Conservation (phyloP, 64 coral and sea anemone genomes). For the Montipora efflorescens region DNA sequence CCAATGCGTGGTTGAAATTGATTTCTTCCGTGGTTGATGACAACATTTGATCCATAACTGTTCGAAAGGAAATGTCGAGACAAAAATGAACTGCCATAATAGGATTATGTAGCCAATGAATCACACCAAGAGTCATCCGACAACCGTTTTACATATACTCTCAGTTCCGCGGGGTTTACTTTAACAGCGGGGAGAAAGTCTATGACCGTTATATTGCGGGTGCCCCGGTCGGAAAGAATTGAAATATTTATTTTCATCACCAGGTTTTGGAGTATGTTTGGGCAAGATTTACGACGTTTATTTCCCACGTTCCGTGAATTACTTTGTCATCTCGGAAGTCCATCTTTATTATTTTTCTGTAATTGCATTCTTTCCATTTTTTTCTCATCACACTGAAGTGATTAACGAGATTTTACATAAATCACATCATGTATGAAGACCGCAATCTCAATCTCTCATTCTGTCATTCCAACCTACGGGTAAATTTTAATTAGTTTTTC, state of each 20-base stretch:
- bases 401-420: neutral
- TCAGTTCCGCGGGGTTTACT: no score
- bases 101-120: neutral
- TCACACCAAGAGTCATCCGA: neutral
- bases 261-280: neutral
- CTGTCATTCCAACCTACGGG: no score
- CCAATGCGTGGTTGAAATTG: neutral
- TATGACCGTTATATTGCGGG: neutral
- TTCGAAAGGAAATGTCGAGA: neutral
- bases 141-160: no score
- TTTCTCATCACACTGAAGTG: neutral
- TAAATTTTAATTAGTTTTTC: no score
- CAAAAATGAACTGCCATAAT: neutral
- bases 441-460: neutral
- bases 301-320: neutral
- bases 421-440: neutral
- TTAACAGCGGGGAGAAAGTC: neutral
- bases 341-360: neutral
- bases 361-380: neutral
- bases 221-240: neutral
- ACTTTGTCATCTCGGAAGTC: neutral
- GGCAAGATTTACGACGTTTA: neutral
- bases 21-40: neutral
- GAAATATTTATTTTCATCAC: neutral
- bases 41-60: neutral